Percentiles rank a stretch among this genome's conserved stretches.
These are phyloP conservation scores for Micromys minutus DNA, from an alignment of 2,113 vertebrate genomes.

Conservation along the genomic window DNA sequence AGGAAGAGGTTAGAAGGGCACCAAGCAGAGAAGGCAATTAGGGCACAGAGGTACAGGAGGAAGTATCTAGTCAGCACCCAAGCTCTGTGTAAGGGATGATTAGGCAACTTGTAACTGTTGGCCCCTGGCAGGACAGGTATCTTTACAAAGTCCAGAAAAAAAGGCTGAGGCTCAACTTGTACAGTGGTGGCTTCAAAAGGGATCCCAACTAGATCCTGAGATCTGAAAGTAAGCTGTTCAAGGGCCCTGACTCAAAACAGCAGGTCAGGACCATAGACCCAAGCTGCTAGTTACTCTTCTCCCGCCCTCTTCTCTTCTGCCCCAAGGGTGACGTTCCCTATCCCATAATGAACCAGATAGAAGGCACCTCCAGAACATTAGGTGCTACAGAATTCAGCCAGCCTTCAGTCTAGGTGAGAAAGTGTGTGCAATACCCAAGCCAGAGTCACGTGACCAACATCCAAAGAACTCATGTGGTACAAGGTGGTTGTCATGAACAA, in stretches of 20 bases:
- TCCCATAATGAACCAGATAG: neutral
- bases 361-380: neutral
- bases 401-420: neutral
- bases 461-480: rapidly evolving
- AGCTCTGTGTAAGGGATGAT: neutral
- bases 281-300: neutral
- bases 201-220: neutral
- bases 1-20: neutral
- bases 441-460: neutral
- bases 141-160: neutral
- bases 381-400: neutral
- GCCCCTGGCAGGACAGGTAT: neutral
- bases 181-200: neutral
- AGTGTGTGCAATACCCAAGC: no score
- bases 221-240: neutral
- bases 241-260: neutral
- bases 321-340: neutral
- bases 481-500: neutral
- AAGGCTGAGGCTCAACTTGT: neutral
- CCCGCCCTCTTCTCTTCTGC: neutral
- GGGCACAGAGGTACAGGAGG: neutral
- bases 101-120: neutral
- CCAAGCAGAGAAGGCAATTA: rapidly evolving
- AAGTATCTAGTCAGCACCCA: neutral
- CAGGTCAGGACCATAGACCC: neutral